phyloP scores from a whole-genome alignment of 2,888 invertebrate species.

The Pterobdella sp. region DNA sequence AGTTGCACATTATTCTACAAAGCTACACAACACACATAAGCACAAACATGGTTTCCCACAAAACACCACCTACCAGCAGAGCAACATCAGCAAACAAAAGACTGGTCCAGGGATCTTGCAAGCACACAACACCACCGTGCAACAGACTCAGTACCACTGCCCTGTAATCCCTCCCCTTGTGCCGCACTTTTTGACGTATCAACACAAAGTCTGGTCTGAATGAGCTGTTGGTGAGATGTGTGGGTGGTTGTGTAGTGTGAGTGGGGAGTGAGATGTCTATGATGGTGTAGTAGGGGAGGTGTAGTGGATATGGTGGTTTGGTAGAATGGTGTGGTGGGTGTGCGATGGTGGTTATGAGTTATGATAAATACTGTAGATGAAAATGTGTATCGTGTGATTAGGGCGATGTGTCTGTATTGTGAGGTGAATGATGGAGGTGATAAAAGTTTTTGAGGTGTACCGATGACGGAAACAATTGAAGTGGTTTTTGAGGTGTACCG shows the following conservation, averaged over 20 bases:
- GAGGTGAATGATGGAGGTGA: neutral
- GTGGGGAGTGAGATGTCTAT: neutral
- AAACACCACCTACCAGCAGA: conserved; percentile 22
- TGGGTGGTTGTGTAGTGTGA: neutral
- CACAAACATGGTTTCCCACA: too few species aligned
- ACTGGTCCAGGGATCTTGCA: conserved; percentile 6
- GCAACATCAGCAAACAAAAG: conserved; percentile 14
- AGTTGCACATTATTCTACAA: too few species aligned
- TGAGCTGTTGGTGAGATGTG: conserved; percentile 14
- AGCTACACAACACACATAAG: too few species aligned
- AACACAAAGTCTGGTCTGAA: conserved; percentile 25
- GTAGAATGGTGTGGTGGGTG: too few species aligned
- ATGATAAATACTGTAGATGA: too few species aligned
- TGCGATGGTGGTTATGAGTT: too few species aligned
- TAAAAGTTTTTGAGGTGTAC: neutral
- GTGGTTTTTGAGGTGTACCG: neutral
- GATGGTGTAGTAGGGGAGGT: neutral
- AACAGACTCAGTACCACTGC: conserved; percentile 7
- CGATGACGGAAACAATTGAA: too few species aligned
- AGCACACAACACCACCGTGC: conserved; percentile 2
- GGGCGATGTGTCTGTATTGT: neutral
- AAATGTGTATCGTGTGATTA: too few species aligned
- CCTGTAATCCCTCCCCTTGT: conserved; percentile 6
- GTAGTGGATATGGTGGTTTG: neutral
- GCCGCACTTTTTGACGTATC: conserved; percentile 23